phyloP scores from a whole-genome alignment of 2,113 vertebrate species.

The Tichodroma muraria region DNA sequence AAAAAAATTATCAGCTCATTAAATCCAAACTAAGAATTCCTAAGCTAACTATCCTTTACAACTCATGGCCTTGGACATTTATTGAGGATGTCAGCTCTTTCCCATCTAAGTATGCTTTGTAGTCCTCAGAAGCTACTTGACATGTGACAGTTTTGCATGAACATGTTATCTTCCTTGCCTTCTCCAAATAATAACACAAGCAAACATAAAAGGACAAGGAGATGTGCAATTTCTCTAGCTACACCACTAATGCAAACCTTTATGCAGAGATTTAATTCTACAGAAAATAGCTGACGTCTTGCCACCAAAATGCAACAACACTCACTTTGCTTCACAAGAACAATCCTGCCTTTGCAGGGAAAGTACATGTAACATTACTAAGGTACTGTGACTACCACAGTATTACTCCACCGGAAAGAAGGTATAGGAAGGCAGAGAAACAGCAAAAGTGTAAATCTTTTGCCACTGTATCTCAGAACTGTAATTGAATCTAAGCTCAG shows the following conservation, averaged over 20 bases:
- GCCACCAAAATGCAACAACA: background rate
- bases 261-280: background rate
- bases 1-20: background rate
- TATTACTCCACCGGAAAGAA: background rate
- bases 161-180: background rate
- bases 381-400: background rate
- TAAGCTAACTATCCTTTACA: background rate
- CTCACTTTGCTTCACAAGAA: background rate
- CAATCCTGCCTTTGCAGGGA: background rate
- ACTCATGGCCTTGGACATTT: background rate
- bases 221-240: background rate
- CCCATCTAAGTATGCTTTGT: background rate
- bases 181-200: background rate
- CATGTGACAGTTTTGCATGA: background rate
- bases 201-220: background rate
- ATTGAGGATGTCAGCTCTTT: background rate
- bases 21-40: background rate
- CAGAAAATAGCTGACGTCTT: background rate
- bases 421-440: background rate
- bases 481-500: background rate
- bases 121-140: background rate
- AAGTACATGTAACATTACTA: background rate
- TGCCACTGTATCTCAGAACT: background rate
- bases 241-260: background rate
- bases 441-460: background rate